A percentile compares a stretch with the other conserved stretches of the same genome.
These are phyloP conservation scores for Corvus moneduloides DNA, from an alignment of 2,113 vertebrate species.

Conservation along the genomic window DNA sequence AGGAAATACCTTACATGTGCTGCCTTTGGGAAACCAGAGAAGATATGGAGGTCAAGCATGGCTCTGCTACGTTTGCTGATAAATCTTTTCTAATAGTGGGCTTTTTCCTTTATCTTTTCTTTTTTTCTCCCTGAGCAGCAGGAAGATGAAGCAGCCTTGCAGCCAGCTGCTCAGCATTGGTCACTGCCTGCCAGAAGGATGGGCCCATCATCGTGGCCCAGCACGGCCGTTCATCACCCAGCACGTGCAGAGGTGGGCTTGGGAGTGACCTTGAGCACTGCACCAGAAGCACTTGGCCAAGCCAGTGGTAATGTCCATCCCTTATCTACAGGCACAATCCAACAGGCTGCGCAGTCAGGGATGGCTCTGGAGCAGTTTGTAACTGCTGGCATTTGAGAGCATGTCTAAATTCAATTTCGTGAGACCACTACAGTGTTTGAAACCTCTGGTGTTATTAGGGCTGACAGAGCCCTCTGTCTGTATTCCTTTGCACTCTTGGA, in stretches of 20 bases:
- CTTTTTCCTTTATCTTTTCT: not conserved
- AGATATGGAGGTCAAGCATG: not conserved
- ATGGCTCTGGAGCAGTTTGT: not conserved
- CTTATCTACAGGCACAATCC: not conserved
- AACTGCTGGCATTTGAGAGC: not conserved
- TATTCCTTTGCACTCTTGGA: not conserved
- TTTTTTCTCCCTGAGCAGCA: not conserved
- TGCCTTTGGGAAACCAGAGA: constrained; percentile 14
- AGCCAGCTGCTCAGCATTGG: constrained; percentile 32
- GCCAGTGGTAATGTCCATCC: not conserved
- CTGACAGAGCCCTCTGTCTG: not conserved
- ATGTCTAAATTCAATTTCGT: not conserved
- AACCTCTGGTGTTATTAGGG: not conserved
- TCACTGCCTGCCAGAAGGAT: constrained; percentile 31
- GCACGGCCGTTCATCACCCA: constrained; percentile 4
- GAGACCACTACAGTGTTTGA: not conserved
- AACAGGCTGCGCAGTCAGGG: not conserved
- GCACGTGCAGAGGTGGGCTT: not conserved
- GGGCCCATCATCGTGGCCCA: not conserved
- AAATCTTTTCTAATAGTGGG: constrained; percentile 5
- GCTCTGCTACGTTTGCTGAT: not conserved
- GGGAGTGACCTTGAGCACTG: constrained; percentile 1
- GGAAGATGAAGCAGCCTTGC: constrained; percentile 21
- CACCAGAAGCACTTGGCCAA: not conserved
- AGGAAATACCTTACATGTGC: constrained; percentile 34